Evolutionary conservation across 1,140 invertebrate genomes (phyloP).

Genomic region (Helicorthomorpha holstii): DNA sequence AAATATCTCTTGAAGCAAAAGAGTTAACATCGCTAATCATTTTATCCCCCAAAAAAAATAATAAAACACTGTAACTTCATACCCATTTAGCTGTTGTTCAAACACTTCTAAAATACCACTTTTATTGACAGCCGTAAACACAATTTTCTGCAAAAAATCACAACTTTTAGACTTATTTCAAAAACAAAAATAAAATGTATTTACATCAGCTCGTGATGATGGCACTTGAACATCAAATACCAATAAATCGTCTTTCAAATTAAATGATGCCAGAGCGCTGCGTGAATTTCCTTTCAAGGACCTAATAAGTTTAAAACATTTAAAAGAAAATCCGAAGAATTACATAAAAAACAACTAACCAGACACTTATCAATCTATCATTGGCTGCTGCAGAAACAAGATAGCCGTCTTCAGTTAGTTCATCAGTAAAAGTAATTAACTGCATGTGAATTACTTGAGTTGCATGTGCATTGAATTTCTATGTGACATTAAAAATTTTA

Average conservation of each 20-base stretch:
- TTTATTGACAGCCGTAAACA: slow-evolving; percentile 44
- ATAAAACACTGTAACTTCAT: slow-evolving; percentile 11
- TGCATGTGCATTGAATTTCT: slow-evolving; percentile 48
- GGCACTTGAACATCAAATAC: slow-evolving; percentile 27
- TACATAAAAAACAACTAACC: slow-evolving; percentile 25
- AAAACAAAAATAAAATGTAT: slow-evolving; percentile 5
- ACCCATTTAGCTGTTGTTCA: slow-evolving; percentile 53
- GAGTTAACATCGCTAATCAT: no score
- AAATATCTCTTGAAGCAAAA: background rate
- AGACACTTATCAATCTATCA: slow-evolving; percentile 39
- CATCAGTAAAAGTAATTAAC: slow-evolving; percentile 23
- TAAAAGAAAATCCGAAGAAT: background rate
- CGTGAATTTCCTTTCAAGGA: slow-evolving; percentile 17
- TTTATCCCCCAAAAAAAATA: no score
- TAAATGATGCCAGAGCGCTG: slow-evolving; percentile 30
- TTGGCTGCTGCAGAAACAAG: slow-evolving; percentile 40
- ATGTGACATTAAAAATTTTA: no score
- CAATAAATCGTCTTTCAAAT: slow-evolving; percentile 45
- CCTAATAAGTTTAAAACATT: slow-evolving; percentile 14
- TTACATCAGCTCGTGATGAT: slow-evolving; percentile 22
- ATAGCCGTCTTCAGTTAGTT: slow-evolving; percentile 25
- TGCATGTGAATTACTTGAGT: slow-evolving; percentile 38
- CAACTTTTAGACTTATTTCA: slow-evolving; percentile 1
- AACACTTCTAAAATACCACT: slow-evolving; percentile 60
- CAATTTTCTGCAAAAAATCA: slow-evolving; percentile 24